Evolutionary conservation across 2,888 invertebrate species (phyloP), one percentile per base, ranked within the genome.

Genomic region (Andrena haemorrhoa): DNA sequence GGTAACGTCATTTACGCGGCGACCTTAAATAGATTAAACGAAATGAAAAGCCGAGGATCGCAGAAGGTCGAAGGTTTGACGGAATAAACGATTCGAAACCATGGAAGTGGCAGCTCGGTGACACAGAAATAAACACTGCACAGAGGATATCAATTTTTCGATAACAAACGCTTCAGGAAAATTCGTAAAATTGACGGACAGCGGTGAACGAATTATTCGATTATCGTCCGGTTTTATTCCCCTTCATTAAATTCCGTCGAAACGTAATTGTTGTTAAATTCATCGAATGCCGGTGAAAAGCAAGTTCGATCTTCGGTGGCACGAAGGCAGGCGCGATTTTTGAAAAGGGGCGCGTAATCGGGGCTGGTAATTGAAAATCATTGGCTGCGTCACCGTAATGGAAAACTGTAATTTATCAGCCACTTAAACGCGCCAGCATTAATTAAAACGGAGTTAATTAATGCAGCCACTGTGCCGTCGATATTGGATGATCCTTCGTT

Each of bases 361-460:
- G 10, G 20, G 8, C 23, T 26, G 10, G 26, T 56, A 23, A 23
- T 56, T 23, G 23, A 23, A 56, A 56, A 41, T 41, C 56, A 26
- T 3, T 26, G 47, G 12, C 3, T 8, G 26, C 49, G 33, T 64
- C 47, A 49, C 29, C 73, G 16, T 56, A 76, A 73, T 73, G 64
- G 73, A 76, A 73, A 76, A 65, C 47, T 35, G 64, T 47, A 58
- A 76, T 76, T 76, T 64, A 58, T 76, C 73, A 76, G 31, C 33
- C 35, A 56, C 73, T 76, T 47, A 63, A n/a, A 29, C 29, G 5
- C 1, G 26, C 31, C 73, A 16, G 12, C 58, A 20, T 65, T 76
- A 76, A 76, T 76, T 76, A 64, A 76, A 76, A 58, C 10, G 26
- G 26, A 23, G 73, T 73, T 73, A 76, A 76, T 76, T 76, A 73